phyloP scores from a whole-genome alignment of 1,140 invertebrate species.

The Bradynema listronoti region DNA sequence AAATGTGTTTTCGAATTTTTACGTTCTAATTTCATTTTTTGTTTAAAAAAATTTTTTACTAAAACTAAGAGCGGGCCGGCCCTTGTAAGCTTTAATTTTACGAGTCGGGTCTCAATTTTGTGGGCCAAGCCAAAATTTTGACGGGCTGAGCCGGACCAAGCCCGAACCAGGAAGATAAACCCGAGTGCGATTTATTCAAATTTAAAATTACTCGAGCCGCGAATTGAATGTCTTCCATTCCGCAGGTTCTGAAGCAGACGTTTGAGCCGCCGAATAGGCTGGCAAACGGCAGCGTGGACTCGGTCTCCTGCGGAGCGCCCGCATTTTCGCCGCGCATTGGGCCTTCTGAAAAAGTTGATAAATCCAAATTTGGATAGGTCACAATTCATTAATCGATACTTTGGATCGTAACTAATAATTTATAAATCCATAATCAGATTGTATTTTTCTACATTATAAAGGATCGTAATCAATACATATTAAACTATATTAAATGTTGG shows the following conservation, averaged over 20 bases:
- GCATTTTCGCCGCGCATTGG: not conserved
- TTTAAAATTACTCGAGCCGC: conserved; percentile 42
- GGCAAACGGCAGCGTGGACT: conserved; percentile 27
- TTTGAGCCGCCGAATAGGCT: conserved; percentile 30
- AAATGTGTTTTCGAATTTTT: no score
- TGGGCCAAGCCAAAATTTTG: not conserved
- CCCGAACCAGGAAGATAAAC: not conserved
- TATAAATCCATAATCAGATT: not conserved
- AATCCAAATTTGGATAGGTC: not conserved
- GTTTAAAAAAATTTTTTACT: no score
- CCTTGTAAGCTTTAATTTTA: no score
- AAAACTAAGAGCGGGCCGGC: no score
- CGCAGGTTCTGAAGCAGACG: conserved; percentile 51
- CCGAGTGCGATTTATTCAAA: not conserved
- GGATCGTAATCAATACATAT: no score
- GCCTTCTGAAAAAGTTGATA: not conserved
- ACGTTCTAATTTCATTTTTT: no score
- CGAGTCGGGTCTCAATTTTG: no score
- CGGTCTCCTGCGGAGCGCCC: not conserved
- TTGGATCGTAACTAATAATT: not conserved
- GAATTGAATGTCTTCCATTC: conserved; percentile 55
- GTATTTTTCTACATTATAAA: not conserved
- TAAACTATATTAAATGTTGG: no score
- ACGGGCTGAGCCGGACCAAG: not conserved
- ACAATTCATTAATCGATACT: not conserved